These are phyloP conservation scores for Sebastes schlegelii DNA, from an alignment of 2,113 vertebrate species.

Conservation along the genomic window DNA sequence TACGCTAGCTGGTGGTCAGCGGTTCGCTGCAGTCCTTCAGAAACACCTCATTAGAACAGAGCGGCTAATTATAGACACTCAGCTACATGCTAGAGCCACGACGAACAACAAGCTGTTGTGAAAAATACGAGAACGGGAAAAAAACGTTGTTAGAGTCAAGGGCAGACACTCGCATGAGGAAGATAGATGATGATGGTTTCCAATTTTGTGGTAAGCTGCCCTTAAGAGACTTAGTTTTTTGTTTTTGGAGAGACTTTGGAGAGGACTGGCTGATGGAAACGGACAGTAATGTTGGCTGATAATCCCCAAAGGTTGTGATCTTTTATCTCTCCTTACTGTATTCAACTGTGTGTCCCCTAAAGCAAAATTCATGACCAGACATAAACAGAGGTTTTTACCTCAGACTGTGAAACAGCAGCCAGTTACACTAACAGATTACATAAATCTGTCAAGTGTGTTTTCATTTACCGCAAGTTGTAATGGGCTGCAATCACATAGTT, in stretches of 20 bases:
- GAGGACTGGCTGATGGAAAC: not conserved
- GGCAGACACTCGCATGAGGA: not conserved
- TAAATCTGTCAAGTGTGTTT: slow-evolving; percentile 10
- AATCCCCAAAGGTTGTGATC: slow-evolving; percentile 5
- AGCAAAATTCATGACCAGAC: not conserved
- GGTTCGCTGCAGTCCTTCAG: slow-evolving; percentile 57
- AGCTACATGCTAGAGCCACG: slow-evolving; percentile 18
- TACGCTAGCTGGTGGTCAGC: slow-evolving; percentile 66
- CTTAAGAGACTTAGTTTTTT: not conserved
- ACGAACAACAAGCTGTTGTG: slow-evolving; percentile 26
- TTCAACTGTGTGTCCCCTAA: not conserved
- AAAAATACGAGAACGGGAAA: slow-evolving; percentile 28
- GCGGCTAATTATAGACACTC: slow-evolving; percentile 57
- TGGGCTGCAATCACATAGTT: slow-evolving; percentile 10
- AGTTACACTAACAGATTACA: not conserved
- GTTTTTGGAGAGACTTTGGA: not conserved
- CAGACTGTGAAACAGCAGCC: slow-evolving; percentile 8
- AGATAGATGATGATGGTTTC: slow-evolving; percentile 24
- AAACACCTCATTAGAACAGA: slow-evolving; percentile 66
- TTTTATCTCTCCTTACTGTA: not conserved
- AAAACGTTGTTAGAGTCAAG: not conserved
- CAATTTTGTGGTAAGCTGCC: not conserved
- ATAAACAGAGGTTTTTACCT: not conserved
- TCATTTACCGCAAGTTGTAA: not conserved
- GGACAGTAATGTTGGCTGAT: slow-evolving; percentile 6